These are phyloP conservation scores for Pediacus dermestoides DNA, from an alignment of 2,888 invertebrate species.

Conservation along the genomic window DNA sequence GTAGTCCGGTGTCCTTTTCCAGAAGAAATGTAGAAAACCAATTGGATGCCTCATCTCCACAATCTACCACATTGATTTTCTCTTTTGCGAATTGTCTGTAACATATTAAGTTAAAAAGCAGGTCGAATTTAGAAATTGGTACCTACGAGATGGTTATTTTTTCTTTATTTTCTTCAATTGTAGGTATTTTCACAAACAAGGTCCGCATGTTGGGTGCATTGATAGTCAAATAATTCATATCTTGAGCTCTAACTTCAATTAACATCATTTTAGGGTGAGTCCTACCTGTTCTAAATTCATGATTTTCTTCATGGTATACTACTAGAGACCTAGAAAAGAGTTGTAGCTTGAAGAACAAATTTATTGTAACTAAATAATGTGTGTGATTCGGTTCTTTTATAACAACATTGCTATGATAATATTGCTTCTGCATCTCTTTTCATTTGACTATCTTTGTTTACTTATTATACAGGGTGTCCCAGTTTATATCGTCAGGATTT, in stretches of 20 bases:
- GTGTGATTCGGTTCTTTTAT: no score
- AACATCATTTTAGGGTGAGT: slow-evolving; percentile 48
- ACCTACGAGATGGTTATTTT: no score
- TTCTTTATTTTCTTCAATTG: slow-evolving; percentile 20
- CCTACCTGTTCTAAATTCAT: slow-evolving; percentile 45
- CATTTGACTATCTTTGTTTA: no score
- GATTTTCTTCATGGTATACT: slow-evolving; percentile 43
- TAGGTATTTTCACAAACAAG: slow-evolving; percentile 46
- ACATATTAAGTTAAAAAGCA: no score
- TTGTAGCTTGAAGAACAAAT: no score
- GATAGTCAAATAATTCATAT: slow-evolving; percentile 42
- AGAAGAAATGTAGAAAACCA: slow-evolving; percentile 56
- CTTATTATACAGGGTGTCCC: no score
- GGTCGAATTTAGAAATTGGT: no score
- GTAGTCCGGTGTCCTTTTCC: slow-evolving; percentile 33
- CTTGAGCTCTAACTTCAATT: slow-evolving; percentile 44
- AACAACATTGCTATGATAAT: no score
- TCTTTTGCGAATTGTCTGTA: no score
- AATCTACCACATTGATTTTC: slow-evolving; percentile 54
- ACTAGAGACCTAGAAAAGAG: slow-evolving; percentile 43
- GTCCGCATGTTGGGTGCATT: slow-evolving; percentile 48
- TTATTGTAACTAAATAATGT: no score
- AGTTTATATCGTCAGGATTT: no score
- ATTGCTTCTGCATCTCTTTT: no score
- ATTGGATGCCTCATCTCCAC: slow-evolving; percentile 57